A percentile compares a stretch with the other conserved stretches of the same genome.
phyloP scores from a whole-genome alignment of 1,140 invertebrate genomes.

The Sycophila sp. region DNA sequence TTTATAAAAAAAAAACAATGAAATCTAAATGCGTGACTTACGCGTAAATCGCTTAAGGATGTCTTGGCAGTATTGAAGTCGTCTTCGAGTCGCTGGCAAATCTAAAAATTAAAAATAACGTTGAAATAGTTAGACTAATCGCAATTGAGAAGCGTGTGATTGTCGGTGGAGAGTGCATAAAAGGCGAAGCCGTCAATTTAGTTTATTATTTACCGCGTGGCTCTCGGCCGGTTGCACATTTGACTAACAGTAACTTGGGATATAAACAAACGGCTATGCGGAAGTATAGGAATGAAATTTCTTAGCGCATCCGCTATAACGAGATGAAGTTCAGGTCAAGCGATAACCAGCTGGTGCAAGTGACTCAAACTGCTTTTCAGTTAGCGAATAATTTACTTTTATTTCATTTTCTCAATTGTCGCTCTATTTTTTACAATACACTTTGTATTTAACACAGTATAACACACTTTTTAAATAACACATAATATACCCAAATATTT shows the following conservation, averaged over 20 bases:
- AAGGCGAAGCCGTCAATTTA: no score
- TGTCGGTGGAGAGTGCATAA: neutral
- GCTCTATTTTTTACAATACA: no score
- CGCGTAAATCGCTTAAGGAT: slow-evolving; percentile 70
- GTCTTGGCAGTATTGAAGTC: slow-evolving; percentile 77
- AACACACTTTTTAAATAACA: no score
- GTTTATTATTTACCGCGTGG: neutral
- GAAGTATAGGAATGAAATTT: neutral
- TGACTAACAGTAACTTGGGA: neutral
- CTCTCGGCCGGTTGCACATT: neutral
- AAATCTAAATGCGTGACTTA: slow-evolving; percentile 61
- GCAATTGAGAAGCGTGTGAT: neutral
- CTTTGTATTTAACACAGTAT: no score
- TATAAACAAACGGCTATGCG: slow-evolving; percentile 7
- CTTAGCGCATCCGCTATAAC: neutral
- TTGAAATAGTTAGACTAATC: slow-evolving; percentile 7
- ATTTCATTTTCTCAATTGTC: no score
- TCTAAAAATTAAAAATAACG: slow-evolving; percentile 65
- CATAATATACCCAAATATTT: no score
- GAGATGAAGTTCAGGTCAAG: slow-evolving; percentile 1
- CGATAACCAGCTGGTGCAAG: neutral
- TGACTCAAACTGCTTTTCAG: no score
- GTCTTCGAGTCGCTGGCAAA: slow-evolving; percentile 88
- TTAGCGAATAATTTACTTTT: no score
- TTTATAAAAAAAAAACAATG: neutral